Evolutionary conservation across 2,113 vertebrate genomes (phyloP).

Genomic region (Malurus elegans): DNA sequence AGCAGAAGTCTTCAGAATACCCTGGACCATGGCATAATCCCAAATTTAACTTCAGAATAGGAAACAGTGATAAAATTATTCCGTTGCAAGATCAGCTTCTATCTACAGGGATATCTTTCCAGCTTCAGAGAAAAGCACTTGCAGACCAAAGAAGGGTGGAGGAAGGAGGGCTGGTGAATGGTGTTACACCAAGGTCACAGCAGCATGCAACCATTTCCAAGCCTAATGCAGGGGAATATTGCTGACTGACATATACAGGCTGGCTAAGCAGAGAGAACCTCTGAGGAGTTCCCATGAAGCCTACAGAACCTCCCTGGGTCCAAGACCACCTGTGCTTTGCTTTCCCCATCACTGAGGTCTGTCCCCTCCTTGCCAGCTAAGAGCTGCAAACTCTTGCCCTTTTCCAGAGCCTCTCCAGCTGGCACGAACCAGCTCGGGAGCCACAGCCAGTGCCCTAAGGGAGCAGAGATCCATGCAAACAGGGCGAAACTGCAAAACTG

Average conservation of each 20-base stretch:
- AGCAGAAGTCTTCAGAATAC: neutral
- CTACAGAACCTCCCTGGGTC: neutral
- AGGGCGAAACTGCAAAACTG: neutral
- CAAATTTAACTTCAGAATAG: neutral
- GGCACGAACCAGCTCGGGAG: neutral
- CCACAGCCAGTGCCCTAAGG: neutral
- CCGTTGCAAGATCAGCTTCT: neutral
- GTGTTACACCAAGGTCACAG: neutral
- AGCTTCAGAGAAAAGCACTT: neutral
- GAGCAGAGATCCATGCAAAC: neutral
- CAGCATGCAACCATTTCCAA: neutral
- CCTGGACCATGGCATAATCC: neutral
- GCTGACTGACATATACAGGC: neutral
- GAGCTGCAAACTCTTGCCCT: neutral
- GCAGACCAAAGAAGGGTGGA: neutral
- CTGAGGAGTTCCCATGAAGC: neutral
- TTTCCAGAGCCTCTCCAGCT: neutral
- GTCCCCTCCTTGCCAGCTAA: neutral
- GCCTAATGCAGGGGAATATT: neutral
- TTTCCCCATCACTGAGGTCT: neutral
- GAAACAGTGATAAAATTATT: neutral
- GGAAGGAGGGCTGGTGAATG: neutral
- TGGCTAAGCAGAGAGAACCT: neutral
- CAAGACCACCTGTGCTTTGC: neutral
- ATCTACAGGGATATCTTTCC: neutral